Conservation (phyloP, 1,140 invertebrate genomes). For the Drosophila carrolli region DNA sequence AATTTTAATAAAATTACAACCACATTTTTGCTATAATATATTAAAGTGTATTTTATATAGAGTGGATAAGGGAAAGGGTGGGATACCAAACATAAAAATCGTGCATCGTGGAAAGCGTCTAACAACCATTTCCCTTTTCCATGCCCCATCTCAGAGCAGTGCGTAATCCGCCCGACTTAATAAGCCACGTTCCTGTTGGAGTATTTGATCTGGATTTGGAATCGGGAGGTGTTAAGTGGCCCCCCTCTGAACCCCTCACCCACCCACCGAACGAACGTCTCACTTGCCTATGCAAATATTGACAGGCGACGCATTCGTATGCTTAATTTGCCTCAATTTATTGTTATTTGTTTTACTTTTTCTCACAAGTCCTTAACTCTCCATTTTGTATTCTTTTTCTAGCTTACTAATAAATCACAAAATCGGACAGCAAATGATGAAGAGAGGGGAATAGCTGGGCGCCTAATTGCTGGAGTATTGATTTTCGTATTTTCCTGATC, state of each 20-base stretch:
- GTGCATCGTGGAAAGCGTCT: slow-evolving; percentile 23
- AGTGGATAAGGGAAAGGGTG: not conserved
- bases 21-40: not conserved
- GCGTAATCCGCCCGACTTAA: slow-evolving; percentile 75
- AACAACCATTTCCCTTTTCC: not conserved
- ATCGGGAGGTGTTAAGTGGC: slow-evolving; percentile 32
- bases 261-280: slow-evolving; percentile 1
- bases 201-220: slow-evolving; percentile 48
- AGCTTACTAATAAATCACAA: slow-evolving; percentile 57
- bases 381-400: slow-evolving; percentile 5
- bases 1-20: too few species aligned
- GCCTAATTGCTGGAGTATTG: slow-evolving; percentile 66
- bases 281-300: slow-evolving; percentile 68
- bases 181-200: slow-evolving; percentile 67
- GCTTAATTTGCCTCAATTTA: slow-evolving; percentile 72
- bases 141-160: slow-evolving; percentile 6
- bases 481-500: slow-evolving; percentile 49
- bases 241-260: too few species aligned
- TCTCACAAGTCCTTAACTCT: slow-evolving; percentile 4
- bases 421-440: slow-evolving; percentile 35
- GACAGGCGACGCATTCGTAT: slow-evolving; percentile 55
- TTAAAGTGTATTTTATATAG: not conserved
- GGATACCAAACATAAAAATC: slow-evolving; percentile 11
- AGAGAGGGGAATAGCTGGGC: slow-evolving; percentile 4
- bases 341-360: slow-evolving; percentile 60